Evolutionary conservation across 1,140 invertebrate species (phyloP), one percentile per base, ranked within the genome.

Genomic region (Psix sp.): DNA sequence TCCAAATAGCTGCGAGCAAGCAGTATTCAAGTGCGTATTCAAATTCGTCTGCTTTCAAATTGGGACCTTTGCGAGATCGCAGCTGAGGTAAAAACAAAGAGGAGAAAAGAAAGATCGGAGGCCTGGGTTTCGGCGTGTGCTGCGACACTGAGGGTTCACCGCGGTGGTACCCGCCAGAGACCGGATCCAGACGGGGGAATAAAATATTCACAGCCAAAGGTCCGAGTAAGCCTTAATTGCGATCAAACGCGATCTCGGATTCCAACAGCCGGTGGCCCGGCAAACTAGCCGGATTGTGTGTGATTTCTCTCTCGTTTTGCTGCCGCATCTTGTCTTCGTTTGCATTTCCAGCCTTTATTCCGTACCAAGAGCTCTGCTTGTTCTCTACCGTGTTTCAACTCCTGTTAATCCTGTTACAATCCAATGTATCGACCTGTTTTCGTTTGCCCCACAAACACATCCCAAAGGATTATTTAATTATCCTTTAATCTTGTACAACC

Each of bases 381-480:
- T 73, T 66, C 52, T 60, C 60, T 43, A 33, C 63, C 75, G 74
- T 83, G 82, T 84, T 78, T 77, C 82, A 81, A 86, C 84, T 86
- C 77, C 85, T 87, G 84, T 87, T 86, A 80, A 79, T 83, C 80
- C 81, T 84, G 84, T 86, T 86, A 85, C 82, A 83, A 87, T 85
- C 82, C 84, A 83, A 85, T 86, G 85, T 86, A 86, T 84, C 84
- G 81, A 81, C 80, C 84, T 84, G 83, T 85, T 84, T 78, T 76
- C 76, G 73, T 77, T 76, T 77, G 60, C 71, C 59, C 78, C 70
- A 60, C 73, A 72, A 79, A 65, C 76, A 77, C 70, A 63, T 83
- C 76, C 62, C 68, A 66, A 75, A 78, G 82, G 83, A 86, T 86
- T 86, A 83, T 87, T 87, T 86, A 87, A 87, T 87, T 87, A 87